phyloP scores from a whole-genome alignment of 2,797 vertebrate genomes.

The Macropus fuliginosus region DNA sequence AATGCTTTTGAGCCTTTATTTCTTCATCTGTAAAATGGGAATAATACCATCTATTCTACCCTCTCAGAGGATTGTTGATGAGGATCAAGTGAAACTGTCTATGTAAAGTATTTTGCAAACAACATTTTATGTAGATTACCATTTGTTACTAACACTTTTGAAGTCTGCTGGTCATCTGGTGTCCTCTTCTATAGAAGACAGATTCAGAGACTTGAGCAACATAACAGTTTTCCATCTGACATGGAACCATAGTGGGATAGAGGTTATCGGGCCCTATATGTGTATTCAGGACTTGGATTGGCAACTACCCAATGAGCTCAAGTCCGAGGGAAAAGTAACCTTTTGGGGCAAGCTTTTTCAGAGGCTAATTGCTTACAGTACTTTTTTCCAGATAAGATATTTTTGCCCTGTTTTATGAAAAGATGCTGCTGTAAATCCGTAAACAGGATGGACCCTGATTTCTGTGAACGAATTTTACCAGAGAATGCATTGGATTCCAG shows the following conservation, averaged over 20 bases:
- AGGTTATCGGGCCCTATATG: neutral
- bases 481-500: conserved; percentile 59
- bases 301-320: neutral
- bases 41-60: neutral
- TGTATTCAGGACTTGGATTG: neutral
- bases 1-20: neutral
- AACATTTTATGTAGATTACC: neutral
- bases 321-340: conserved; percentile 1
- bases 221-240: neutral
- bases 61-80: neutral
- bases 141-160: neutral
- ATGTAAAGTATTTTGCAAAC: neutral
- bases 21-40: neutral
- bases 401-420: conserved; percentile 44
- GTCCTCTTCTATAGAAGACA: neutral
- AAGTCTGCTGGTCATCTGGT: neutral
- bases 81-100: neutral
- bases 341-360: conserved; percentile 42
- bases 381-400: conserved; percentile 6
- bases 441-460: conserved; percentile 38
- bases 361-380: conserved; percentile 27
- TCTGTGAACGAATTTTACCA: conserved; percentile 54
- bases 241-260: neutral
- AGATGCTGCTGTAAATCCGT: neutral
- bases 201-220: neutral